phyloP scores from a whole-genome alignment of 2,113 vertebrate species.

The Mus musculus region GRCm39 chr10:94778001-94778500 shows the following conservation, averaged over 20 bases:
- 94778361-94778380: conserved; percentile 76
- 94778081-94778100: neutral
- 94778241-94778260: conserved; percentile 28
- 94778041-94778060: conserved; percentile 23
- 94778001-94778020: neutral
- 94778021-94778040: neutral
- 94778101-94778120: neutral
- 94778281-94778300: neutral
- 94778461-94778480: conserved; percentile 78
- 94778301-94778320: conserved; percentile 78
- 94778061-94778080: neutral
- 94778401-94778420: conserved; percentile 75
- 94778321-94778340: conserved; percentile 79
- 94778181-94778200: neutral
- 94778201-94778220: neutral
- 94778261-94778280: conserved; percentile 29
- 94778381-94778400: conserved; percentile 74
- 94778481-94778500: conserved; percentile 78
- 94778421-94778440: conserved; percentile 76
- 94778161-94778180: neutral
- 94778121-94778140: neutral
- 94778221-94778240: neutral
- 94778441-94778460: conserved; percentile 65
- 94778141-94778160: neutral
- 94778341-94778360: conserved; percentile 77